Evolutionary conservation across 2,113 vertebrate genomes (phyloP), one percentile per base, ranked within the genome.

Genomic region (Ochotona princeps): DNA sequence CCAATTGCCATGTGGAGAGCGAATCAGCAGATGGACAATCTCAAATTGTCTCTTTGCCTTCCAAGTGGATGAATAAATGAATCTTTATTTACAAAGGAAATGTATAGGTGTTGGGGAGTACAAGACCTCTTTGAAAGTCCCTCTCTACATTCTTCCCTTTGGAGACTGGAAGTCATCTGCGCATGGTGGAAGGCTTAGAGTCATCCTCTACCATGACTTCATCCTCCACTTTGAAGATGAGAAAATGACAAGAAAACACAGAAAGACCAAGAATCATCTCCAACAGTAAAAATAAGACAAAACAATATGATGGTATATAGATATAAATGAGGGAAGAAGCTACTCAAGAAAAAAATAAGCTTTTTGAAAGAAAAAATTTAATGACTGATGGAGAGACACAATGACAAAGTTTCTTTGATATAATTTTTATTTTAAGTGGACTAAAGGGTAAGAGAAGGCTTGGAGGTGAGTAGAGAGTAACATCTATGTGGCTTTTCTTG

Each of bases 351-450:
- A 28, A 75, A 60, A 92, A 82, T 12, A 32, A 74, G 7, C 1
- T 14, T 69, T 79, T 86, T 47, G 10, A 78, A 87, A 47, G 54
- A 66, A 72, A 35, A 18, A 20, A 80, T 89, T 88, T 78, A 63
- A 63, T 85, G 44, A 93, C 87, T 32, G 44, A 66, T 80, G 13
- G 72, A 90, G 23, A 94, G n/a, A 92, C 18, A 92, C 23, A 70
- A 76, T 87, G 49, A 65, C 38, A 75, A 80, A 61, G 20, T 10
- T 74, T 78, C 26, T 60, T 73, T 65, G 4, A 73, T 7, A 38
- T 8, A 65, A 70, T 30, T 78, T 92, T 78, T 10, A 79, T 91
- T 91, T 70, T 78, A 84, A 95, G 49, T 84, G 12, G 4, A 76
- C 38, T 87, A 89, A 72, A 30, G 20, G 30, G 8, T n/a, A 78